Base-by-base conservation (phyloP, 2,113 vertebrate species). In the Pica pica region DNA sequence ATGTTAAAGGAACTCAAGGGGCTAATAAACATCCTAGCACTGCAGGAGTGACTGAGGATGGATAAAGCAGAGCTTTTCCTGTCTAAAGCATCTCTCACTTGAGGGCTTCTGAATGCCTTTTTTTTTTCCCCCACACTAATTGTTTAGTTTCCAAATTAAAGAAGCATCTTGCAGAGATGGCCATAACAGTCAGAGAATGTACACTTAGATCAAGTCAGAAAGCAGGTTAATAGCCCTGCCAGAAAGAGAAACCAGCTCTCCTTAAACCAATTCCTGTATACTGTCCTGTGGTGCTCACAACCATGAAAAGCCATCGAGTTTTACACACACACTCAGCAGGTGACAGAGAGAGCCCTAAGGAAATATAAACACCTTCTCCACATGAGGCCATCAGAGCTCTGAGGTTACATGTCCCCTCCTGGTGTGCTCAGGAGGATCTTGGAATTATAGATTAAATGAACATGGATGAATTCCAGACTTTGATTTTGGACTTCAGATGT, bases 351-450 rank as follows among this genome's bases (percentile, higher is more conserved):
- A 82, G 84, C 87, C 49, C 84, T 50, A 50, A 93, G 84, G 65
- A 91, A 95, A 94, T 53, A 95, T 87, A 91, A 96, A 97, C 93
- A 96, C 84, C 93, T 94, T 86, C 92, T 94, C 92, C 60, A 86
- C 88, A 73, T 49, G 90, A 94, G 37, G 50, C 92, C 73, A 61
- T 83, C 83, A 86, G 64, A 89, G 44, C 69, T 93, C 76, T 89
- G 76, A 96, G 88, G 80, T 67, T 94, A 86, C 90, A 93, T 28
- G 60, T 53, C 39, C 81, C 83, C 64, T 87, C 94, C 92, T 4
- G 1, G 76, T 0, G 16, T 57, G 76, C 88, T 82, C 90, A 70
- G 86, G 80, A 95, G 79, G 68, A 63, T 78, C 59, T 69, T 71
- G 69, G 56, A 93, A 90, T 84, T 83, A 76, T 0, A 93, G 64